phyloP scores from a whole-genome alignment of 2,113 vertebrate species.

The Poeciliopsis turrubarensis region DNA sequence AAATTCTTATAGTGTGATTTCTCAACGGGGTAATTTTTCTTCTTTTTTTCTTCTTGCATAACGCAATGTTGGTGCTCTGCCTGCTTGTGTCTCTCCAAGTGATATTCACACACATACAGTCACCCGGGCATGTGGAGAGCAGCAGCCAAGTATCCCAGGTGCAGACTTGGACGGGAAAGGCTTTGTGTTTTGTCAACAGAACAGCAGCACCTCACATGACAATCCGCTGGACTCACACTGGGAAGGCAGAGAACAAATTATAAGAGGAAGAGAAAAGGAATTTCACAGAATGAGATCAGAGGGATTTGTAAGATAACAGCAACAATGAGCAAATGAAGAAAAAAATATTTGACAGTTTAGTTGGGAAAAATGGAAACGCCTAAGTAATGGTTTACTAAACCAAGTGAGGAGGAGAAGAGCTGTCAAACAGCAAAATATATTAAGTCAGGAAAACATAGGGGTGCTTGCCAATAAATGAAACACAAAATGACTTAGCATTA shows the following conservation, averaged over 20 bases:
- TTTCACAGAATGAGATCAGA: neutral
- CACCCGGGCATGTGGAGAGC: conserved; percentile 51
- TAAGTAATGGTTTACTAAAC: neutral
- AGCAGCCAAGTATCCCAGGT: conserved; percentile 85
- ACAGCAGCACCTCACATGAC: conserved; percentile 78
- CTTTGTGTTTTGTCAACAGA: conserved; percentile 81
- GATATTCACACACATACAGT: conserved; percentile 6
- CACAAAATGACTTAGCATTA: conserved; percentile 55
- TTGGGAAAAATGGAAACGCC: neutral
- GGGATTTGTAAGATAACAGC: neutral
- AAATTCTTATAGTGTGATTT: neutral
- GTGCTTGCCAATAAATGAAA: conserved; percentile 28
- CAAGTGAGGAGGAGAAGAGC: neutral
- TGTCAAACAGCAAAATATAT: conserved; percentile 5
- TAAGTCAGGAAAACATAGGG: conserved; percentile 13
- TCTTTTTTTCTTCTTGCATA: no score
- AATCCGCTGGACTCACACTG: conserved; percentile 48
- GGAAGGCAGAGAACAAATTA: conserved; percentile 25
- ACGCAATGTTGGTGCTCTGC: neutral
- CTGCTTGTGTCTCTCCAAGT: conserved; percentile 20
- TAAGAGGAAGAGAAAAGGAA: conserved; percentile 12
- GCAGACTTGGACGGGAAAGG: conserved; percentile 80
- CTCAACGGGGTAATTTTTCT: neutral
- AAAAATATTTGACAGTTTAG: neutral
- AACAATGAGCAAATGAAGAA: neutral